phyloP scores from a whole-genome alignment of 2,888 invertebrate species.

The Parascotia fuliginaria region DNA sequence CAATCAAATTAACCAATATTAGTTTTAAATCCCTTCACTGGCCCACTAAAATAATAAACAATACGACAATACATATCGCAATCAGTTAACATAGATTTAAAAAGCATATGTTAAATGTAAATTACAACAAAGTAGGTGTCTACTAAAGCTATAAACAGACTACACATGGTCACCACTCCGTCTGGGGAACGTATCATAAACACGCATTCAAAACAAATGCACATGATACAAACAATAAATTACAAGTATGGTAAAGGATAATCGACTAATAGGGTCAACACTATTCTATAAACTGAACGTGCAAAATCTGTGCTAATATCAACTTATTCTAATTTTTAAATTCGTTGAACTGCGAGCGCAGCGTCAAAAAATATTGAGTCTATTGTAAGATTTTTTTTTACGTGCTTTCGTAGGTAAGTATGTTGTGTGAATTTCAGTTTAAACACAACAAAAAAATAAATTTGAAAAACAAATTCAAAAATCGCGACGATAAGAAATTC shows the following conservation, averaged over 20 bases:
- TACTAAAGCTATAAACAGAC: conserved; percentile 27
- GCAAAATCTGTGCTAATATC: no score
- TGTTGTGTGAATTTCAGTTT: background rate
- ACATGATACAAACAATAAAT: conserved; percentile 4
- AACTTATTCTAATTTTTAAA: background rate
- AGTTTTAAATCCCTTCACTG: conserved; percentile 5
- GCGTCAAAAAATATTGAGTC: no score
- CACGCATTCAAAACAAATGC: conserved; percentile 19
- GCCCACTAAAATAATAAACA: conserved; percentile 13
- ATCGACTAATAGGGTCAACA: conserved; percentile 10
- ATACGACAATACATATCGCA: conserved; percentile 14
- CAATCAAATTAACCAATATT: background rate
- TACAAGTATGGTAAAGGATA: background rate
- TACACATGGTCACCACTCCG: conserved; percentile 34
- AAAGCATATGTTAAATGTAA: conserved; percentile 36
- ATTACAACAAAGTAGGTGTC: conserved; percentile 37
- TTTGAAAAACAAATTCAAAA: background rate
- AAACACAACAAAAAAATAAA: background rate
- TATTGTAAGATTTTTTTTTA: no score
- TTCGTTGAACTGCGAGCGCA: background rate
- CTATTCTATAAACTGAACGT: background rate
- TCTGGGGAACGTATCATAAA: conserved; percentile 26
- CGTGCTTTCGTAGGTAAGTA: no score
- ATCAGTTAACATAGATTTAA: conserved; percentile 46
- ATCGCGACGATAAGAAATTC: background rate